These are phyloP conservation scores for Drosophila conformis DNA, from an alignment of 2,888 invertebrate genomes.

Conservation along the genomic window DNA sequence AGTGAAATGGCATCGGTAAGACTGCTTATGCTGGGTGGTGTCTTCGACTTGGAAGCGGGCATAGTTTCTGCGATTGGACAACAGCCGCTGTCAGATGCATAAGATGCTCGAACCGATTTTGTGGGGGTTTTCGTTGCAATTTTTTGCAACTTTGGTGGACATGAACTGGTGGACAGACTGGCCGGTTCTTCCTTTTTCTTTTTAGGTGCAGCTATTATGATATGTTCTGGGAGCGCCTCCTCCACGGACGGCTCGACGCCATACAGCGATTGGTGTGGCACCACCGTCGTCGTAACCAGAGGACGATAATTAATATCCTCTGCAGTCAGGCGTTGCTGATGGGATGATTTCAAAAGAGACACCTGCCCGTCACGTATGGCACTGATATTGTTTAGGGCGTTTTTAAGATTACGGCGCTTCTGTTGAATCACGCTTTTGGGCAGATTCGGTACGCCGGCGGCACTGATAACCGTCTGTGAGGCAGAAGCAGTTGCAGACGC, in stretches of 20 bases:
- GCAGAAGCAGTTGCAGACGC: constrained; percentile 2
- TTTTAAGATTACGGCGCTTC: constrained; percentile 81
- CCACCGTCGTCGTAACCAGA: constrained; percentile 47
- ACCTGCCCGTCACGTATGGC: constrained; percentile 76
- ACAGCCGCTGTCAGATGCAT: constrained; percentile 7
- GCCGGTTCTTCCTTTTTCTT: constrained; percentile 63
- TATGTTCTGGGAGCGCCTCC: constrained; percentile 69
- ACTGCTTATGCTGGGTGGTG: constrained; percentile 50
- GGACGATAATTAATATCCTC: constrained; percentile 46
- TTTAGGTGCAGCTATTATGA: constrained; percentile 72
- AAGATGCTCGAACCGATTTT: constrained; percentile 6
- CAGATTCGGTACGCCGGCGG: constrained; percentile 47
- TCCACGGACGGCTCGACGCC: constrained; percentile 64
- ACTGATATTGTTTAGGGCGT: constrained; percentile 76
- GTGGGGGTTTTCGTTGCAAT: constrained; percentile 11
- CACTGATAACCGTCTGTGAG: constrained; percentile 15
- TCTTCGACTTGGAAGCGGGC: constrained; percentile 28
- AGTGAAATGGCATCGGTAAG: constrained; percentile 81
- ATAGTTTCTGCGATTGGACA: constrained; percentile 24
- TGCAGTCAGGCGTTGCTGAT: constrained; percentile 51
- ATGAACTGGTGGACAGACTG: constrained; percentile 17
- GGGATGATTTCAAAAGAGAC: constrained; percentile 76
- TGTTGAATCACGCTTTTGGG: constrained; percentile 72
- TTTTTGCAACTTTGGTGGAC: constrained; percentile 43
- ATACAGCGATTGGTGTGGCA: constrained; percentile 53